Evolutionary conservation across 2,113 vertebrate species (phyloP), one percentile per base, ranked within the genome.

Genomic region (Cathartes aura): DNA sequence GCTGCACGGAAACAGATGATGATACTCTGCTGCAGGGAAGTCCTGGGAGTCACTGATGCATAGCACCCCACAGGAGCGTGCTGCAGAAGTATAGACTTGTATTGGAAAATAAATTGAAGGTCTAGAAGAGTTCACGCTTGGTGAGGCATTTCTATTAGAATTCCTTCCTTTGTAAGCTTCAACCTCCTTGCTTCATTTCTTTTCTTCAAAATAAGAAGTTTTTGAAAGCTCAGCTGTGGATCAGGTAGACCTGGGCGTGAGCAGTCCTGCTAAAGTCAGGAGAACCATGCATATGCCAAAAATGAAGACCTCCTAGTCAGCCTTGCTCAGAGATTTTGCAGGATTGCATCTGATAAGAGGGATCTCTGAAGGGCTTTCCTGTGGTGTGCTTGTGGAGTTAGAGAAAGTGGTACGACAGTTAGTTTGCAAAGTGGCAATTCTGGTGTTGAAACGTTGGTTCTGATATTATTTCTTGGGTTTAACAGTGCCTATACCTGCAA

Each of bases 51-150:
- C 60, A 47, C 52, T 43, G 73, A 21, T 63, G 76, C 47, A 13
- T 43, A 84, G 67, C 55, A 78, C 18, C 32, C 18, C 26, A 12
- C 11, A 32, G 60, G 26, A 96, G 56, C 60, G 52, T 40, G 60
- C 84, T 84, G 34, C 26, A 36, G 52, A 38, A 85, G 17, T n/a
- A 22, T 12, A 53, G 83, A 22, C 38, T 70, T 64, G n/a, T 52
- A 42, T 20, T 75, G 81, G 68, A 94, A 95, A 87, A 96, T 47
- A 89, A 71, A 91, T 72, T 52, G 47, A 75, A 72, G 27, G 36
- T 91, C 66, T 85, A 75, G 71, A 63, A 66, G 72, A 76, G 82
- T 89, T 96, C 68, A 47, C 3, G 7, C 45, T 95, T 94, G 68
- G 64, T 22, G 43, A 87, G 52, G 32, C 68, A 48, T 94, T 97